Percentiles rank a stretch among this genome's conserved stretches.
Conservation (phyloP, 2,797 vertebrate genomes). For the Dendrocincla fuliginosa region DNA sequence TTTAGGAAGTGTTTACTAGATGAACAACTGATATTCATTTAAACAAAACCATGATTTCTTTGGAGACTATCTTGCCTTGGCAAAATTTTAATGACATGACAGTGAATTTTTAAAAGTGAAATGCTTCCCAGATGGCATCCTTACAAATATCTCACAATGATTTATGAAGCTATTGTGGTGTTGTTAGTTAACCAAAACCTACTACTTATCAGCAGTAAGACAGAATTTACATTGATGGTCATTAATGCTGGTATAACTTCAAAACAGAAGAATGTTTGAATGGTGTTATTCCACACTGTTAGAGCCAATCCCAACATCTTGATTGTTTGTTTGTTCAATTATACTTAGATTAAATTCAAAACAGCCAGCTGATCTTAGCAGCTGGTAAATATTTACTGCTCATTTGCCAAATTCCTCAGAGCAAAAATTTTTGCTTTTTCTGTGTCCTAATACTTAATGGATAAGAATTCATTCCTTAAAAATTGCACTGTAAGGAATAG, state of each 20-base stretch:
- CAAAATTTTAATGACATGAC: neutral
- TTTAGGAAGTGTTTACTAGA: constrained; percentile 15
- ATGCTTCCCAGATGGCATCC: neutral
- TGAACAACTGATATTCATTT: neutral
- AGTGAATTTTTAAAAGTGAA: neutral
- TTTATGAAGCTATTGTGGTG: constrained; percentile 1
- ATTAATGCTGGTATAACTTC: neutral
- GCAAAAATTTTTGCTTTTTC: constrained; percentile 24
- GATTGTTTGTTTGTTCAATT: constrained; percentile 58
- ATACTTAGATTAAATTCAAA: constrained; percentile 58
- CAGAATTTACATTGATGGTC: neutral
- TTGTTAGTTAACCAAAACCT: constrained; percentile 35
- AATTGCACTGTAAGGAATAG: neutral
- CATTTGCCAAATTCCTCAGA: constrained; percentile 51
- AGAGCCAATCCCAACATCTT: constrained; percentile 9
- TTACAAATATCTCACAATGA: constrained; percentile 18
- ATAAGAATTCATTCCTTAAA: neutral
- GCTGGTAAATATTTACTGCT: constrained; percentile 67
- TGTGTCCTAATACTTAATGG: neutral
- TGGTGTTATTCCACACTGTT: constrained; percentile 24
- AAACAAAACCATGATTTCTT: neutral
- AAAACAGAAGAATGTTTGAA: constrained; percentile 5
- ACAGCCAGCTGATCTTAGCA: constrained; percentile 55
- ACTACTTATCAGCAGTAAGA: neutral
- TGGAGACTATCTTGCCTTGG: neutral